Conservation (phyloP, 1,140 invertebrate genomes). For the Hycleus phaleratus region DNA sequence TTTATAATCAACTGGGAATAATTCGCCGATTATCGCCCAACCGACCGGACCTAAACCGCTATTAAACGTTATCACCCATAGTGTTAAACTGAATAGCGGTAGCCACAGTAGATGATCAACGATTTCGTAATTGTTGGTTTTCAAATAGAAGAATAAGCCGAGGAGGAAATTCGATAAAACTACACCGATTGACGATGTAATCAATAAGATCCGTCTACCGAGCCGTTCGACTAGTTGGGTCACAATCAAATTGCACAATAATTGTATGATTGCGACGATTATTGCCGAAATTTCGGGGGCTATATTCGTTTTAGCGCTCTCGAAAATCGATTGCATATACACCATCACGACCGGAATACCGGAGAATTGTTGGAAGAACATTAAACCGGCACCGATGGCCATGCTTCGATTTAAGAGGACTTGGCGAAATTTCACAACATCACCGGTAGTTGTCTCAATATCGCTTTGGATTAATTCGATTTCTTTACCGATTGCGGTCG, state of each 20-base stretch:
- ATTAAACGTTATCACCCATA: conserved; percentile 68
- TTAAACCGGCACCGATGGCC: neutral
- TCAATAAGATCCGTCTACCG: conserved; percentile 61
- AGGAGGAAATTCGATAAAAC: conserved; percentile 52
- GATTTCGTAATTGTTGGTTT: conserved; percentile 34
- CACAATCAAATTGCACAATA: conserved; percentile 54
- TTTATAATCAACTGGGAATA: conserved; percentile 67
- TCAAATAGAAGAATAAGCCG: conserved; percentile 56
- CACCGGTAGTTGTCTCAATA: neutral
- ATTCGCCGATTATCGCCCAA: conserved; percentile 73
- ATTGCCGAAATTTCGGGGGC: conserved; percentile 53
- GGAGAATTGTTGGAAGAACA: conserved; percentile 4
- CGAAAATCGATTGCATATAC: conserved; percentile 11
- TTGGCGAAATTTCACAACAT: neutral
- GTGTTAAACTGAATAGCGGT: conserved; percentile 59
- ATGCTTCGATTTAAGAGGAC: neutral
- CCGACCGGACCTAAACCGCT: conserved; percentile 73
- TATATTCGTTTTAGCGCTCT: conserved; percentile 32
- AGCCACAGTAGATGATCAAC: conserved; percentile 36
- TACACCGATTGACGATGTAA: conserved; percentile 57
- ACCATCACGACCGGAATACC: neutral
- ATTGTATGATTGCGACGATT: conserved; percentile 64
- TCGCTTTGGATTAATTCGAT: neutral
- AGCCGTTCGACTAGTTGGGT: conserved; percentile 55
- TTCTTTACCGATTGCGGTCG: neutral